Evolutionary conservation across 2,888 invertebrate species (phyloP).

Genomic region (Brachycybe producta): DNA sequence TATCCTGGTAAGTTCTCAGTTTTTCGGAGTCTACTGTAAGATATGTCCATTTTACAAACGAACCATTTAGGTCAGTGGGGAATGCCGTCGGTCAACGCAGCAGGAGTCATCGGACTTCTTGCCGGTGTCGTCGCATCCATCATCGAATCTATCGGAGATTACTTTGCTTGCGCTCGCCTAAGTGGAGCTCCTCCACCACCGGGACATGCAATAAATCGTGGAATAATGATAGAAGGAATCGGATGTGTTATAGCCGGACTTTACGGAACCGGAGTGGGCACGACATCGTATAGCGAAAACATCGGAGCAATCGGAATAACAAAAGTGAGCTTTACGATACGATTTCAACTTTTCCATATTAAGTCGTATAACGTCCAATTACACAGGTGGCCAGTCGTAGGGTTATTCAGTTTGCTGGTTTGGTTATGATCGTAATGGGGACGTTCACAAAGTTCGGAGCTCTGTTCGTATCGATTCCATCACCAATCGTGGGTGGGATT

Average conservation of each 20-base stretch:
- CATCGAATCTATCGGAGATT: constrained; percentile 74
- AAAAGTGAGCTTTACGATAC: constrained; percentile 43
- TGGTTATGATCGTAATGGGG: constrained; percentile 59
- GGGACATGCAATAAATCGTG: constrained; percentile 72
- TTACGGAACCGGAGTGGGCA: constrained; percentile 75
- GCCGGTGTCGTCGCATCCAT: constrained; percentile 66
- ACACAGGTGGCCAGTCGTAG: constrained; percentile 57
- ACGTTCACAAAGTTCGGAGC: constrained; percentile 64
- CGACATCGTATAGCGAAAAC: constrained; percentile 80
- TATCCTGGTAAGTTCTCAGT: constrained; percentile 50
- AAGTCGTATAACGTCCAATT: background rate
- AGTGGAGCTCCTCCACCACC: constrained; percentile 66
- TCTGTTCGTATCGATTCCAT: constrained; percentile 64
- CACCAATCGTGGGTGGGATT: constrained; percentile 65
- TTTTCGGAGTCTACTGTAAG: background rate
- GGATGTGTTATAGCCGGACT: constrained; percentile 72
- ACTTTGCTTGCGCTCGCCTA: constrained; percentile 66
- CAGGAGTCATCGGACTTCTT: constrained; percentile 60
- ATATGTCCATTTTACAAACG: background rate
- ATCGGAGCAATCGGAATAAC: constrained; percentile 81
- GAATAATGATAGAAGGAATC: constrained; percentile 68
- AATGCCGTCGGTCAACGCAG: constrained; percentile 50
- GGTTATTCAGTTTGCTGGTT: constrained; percentile 62
- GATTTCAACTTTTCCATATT: background rate
- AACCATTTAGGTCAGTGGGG: constrained; percentile 57